Evolutionary conservation across 2,797 vertebrate genomes (phyloP).

Genomic region (Coilia nasus): DNA sequence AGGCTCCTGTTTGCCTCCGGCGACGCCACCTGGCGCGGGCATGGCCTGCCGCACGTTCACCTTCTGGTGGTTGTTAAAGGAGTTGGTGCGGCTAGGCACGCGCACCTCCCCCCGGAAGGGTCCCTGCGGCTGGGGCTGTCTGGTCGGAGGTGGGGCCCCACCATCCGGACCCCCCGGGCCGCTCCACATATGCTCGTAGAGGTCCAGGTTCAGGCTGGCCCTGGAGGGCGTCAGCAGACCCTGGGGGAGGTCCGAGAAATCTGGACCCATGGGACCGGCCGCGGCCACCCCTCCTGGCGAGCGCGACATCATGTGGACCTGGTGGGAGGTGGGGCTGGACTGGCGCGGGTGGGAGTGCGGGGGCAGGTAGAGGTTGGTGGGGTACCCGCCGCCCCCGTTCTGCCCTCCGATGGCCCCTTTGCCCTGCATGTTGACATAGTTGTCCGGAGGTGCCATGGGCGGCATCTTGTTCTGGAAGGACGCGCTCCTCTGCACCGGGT

Average conservation of each 20-base stretch:
- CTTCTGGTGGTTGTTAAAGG: constrained; percentile 90
- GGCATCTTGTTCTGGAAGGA: constrained; percentile 95
- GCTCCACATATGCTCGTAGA: constrained; percentile 90
- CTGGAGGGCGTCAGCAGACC: constrained; percentile 85
- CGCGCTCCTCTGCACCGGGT: constrained; percentile 88
- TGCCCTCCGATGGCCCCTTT: constrained; percentile 81
- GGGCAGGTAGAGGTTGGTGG: constrained; percentile 79
- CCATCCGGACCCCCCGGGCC: constrained; percentile 76
- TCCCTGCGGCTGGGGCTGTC: constrained; percentile 80
- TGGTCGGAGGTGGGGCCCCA: constrained; percentile 78
- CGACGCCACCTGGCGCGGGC: constrained; percentile 61
- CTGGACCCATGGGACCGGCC: constrained; percentile 74
- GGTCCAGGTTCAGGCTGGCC: constrained; percentile 90
- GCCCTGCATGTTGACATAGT: constrained; percentile 82
- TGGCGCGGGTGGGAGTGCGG: constrained; percentile 88
- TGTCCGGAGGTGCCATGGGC: constrained; percentile 75
- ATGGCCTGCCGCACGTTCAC: constrained; percentile 79
- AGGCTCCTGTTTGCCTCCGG: constrained; percentile 77
- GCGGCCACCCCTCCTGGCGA: constrained; percentile 69
- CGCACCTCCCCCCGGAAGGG: constrained; percentile 86
- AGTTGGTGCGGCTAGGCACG: constrained; percentile 90
- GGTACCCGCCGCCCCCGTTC: constrained; percentile 80
- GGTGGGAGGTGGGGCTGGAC: constrained; percentile 87
- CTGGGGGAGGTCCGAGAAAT: constrained; percentile 87
- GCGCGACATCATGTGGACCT: constrained; percentile 85